Evolutionary conservation across 1,140 invertebrate species (phyloP).

Genomic region (Drosophila watanabei): DNA sequence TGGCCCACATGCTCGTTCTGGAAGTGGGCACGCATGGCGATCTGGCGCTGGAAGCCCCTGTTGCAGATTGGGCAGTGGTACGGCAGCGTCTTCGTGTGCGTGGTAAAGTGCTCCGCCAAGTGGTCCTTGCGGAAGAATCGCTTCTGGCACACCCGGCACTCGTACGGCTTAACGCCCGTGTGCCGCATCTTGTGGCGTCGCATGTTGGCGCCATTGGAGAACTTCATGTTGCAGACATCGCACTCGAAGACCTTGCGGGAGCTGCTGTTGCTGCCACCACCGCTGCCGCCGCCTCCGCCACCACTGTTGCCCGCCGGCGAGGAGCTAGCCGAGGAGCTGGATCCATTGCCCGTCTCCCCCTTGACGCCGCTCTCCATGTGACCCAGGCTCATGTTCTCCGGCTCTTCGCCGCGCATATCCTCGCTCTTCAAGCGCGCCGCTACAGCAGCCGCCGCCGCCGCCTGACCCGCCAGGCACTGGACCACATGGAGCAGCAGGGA

Average conservation of each 20-base stretch:
- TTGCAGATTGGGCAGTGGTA: constrained; percentile 96
- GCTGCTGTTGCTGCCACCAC: constrained; percentile 86
- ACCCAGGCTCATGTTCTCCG: constrained; percentile 72
- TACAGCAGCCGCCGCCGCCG: constrained; percentile 58
- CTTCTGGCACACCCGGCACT: constrained; percentile 96
- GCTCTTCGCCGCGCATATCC: constrained; percentile 58
- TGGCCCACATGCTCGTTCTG: constrained; percentile 97
- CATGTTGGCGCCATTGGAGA: constrained; percentile 98
- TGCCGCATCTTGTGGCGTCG: constrained; percentile 96
- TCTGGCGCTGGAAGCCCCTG: constrained; percentile 94
- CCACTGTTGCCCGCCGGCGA: constrained; percentile 85
- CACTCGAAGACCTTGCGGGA: constrained; percentile 96
- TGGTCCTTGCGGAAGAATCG: constrained; percentile 97
- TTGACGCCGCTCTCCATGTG: constrained; percentile 69
- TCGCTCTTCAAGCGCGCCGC: constrained; percentile 72
- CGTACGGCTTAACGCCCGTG: constrained; percentile 96
- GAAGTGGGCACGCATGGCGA: constrained; percentile 96
- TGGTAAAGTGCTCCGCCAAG: constrained; percentile 95
- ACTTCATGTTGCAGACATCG: constrained; percentile 97
- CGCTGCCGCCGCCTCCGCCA: constrained; percentile 76
- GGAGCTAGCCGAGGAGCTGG: constrained; percentile 82
- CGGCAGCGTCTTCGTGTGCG: constrained; percentile 95
- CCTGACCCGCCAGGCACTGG: constrained; percentile 86
- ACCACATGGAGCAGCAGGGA: constrained; percentile 88
- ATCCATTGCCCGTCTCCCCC: constrained; percentile 57